phyloP scores from a whole-genome alignment of 64 coral and sea anemone genomes.

The Porites australiensis region DNA sequence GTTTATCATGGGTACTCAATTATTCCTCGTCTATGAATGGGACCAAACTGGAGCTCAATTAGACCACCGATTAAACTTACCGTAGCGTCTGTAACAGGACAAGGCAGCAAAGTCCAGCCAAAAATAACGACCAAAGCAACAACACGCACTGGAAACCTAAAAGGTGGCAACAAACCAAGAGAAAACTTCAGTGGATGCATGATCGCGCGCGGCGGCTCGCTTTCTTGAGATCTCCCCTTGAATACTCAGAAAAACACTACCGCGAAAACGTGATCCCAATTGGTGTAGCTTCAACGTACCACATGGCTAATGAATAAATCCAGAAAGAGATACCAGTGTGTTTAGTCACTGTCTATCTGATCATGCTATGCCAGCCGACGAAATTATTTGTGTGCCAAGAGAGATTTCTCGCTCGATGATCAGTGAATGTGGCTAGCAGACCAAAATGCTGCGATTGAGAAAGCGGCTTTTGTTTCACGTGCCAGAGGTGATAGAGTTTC shows the following conservation, averaged over 20 bases:
- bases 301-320: constrained; percentile 23
- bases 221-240: constrained; percentile 1
- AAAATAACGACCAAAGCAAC: constrained; percentile 7
- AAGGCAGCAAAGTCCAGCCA: neutral
- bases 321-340: neutral
- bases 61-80: neutral
- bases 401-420: constrained; percentile 13
- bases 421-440: constrained; percentile 12
- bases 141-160: constrained; percentile 30
- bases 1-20: too few relatives aligned
- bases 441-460: constrained; percentile 59
- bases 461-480: constrained; percentile 74
- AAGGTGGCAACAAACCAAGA: neutral
- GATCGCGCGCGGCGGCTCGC: neutral
- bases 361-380: constrained; percentile 14
- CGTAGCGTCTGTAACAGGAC: constrained; percentile 14
- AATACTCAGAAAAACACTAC: neutral
- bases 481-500: constrained; percentile 26
- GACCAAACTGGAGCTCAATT: too few relatives aligned
- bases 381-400: neutral
- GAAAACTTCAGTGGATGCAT: neutral
- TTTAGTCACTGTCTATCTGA: constrained; percentile 7
- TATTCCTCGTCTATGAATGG: too few relatives aligned
- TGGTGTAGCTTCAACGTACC: neutral
- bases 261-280: neutral